Evolutionary conservation across 2,797 vertebrate species (phyloP).

Genomic region (Phrynocephalus guinanensis): DNA sequence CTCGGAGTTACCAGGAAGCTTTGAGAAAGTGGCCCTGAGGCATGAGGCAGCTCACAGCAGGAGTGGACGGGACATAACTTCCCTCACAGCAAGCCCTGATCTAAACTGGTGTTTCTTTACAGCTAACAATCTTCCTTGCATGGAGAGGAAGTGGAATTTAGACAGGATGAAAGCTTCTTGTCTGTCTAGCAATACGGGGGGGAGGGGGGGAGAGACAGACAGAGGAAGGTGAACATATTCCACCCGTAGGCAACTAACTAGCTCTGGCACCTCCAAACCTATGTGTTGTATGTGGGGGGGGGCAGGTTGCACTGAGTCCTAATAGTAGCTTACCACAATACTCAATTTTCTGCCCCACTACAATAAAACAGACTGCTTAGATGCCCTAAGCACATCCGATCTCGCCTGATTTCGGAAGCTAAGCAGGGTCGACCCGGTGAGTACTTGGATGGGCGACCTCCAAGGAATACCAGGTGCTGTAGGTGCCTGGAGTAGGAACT

Average conservation of each 20-base stretch:
- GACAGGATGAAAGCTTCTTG: background rate
- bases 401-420: too few relatives aligned
- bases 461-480: too few relatives aligned
- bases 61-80: background rate
- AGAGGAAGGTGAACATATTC: background rate
- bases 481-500: too few relatives aligned
- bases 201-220: background rate
- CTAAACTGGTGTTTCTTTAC: background rate
- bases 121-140: background rate
- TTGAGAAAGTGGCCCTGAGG: background rate
- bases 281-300: too few relatives aligned
- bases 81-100: background rate
- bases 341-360: background rate
- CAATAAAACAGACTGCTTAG: too few relatives aligned
- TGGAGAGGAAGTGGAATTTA: background rate
- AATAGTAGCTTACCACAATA: background rate
- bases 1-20: background rate
- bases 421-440: too few relatives aligned
- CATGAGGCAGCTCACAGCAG: too few relatives aligned
- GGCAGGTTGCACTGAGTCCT: too few relatives aligned
- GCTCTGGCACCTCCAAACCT: too few relatives aligned
- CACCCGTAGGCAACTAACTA: background rate
- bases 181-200: background rate
- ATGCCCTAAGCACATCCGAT: too few relatives aligned
- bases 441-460: too few relatives aligned